Evolutionary conservation across 2,888 invertebrate species (phyloP).

Genomic region (Alitta virens): DNA sequence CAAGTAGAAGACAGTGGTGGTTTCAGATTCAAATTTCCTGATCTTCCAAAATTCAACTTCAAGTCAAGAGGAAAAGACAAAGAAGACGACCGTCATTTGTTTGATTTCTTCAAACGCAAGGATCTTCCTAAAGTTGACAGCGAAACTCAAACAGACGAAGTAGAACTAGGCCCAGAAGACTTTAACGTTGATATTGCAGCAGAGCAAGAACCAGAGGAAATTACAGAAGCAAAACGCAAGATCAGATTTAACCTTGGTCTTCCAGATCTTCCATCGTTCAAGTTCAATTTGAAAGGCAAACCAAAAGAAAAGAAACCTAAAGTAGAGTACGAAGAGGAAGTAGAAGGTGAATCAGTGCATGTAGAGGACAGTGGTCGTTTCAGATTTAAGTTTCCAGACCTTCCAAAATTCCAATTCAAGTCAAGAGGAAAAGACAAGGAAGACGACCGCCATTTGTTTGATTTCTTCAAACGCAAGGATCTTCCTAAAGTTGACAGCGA

Average conservation of each 20-base stretch:
- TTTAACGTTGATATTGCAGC: constrained; percentile 1
- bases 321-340: not conserved
- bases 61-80: not conserved
- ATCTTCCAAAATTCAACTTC: too few species aligned
- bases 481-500: not conserved
- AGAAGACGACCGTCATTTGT: not conserved
- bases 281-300: not conserved
- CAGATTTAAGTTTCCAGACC: too few species aligned
- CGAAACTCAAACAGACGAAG: not conserved
- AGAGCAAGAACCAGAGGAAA: not conserved
- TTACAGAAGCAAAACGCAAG: too few species aligned
- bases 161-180: not conserved
- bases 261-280: too few species aligned
- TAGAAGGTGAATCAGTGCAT: not conserved
- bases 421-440: too few species aligned
- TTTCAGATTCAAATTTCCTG: not conserved
- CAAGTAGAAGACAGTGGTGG: not conserved
- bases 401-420: too few species aligned
- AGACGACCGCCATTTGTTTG: too few species aligned
- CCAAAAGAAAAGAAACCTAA: not conserved
- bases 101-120: too few species aligned
- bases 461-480: too few species aligned
- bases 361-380: too few species aligned
- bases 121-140: too few species aligned
- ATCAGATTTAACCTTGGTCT: too few species aligned